Evolutionary conservation across 2,888 invertebrate genomes (phyloP).

Genomic region (Cantharis lateralis): DNA sequence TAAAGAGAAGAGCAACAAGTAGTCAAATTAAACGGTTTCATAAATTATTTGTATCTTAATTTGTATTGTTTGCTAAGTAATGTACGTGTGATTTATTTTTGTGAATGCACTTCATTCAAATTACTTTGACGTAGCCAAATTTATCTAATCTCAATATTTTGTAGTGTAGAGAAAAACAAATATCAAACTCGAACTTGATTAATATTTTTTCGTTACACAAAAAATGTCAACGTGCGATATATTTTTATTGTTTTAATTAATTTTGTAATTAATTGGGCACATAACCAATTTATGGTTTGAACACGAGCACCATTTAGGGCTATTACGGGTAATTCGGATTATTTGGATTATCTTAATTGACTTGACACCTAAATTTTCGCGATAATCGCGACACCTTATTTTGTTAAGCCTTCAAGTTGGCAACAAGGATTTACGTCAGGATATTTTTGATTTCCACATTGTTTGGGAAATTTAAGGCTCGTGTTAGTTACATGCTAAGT

Average conservation of each 20-base stretch:
- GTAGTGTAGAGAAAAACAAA: neutral
- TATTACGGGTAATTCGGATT: slow-evolving; percentile 14
- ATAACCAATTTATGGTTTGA: neutral
- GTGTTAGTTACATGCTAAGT: slow-evolving; percentile 8
- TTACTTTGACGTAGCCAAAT: neutral
- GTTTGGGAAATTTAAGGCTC: neutral
- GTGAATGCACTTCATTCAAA: neutral
- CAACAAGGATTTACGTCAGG: neutral
- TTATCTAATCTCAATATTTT: neutral
- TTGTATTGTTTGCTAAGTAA: neutral
- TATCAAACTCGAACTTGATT: neutral
- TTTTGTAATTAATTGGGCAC: neutral
- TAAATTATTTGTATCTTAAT: neutral
- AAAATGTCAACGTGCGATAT: neutral
- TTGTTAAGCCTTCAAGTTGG: slow-evolving; percentile 2
- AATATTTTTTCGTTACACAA: neutral
- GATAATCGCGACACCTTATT: slow-evolving; percentile 8
- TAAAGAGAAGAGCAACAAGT: neutral
- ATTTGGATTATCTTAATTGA: slow-evolving; percentile 19
- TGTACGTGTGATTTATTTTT: neutral
- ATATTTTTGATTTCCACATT: neutral
- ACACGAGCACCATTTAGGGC: slow-evolving; percentile 1
- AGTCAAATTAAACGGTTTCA: neutral
- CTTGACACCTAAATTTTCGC: slow-evolving; percentile 15
- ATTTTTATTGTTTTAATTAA: neutral